Percentiles rank a stretch among this genome's conserved stretches.
phyloP scores from a whole-genome alignment of 2,113 vertebrate genomes.

The Symphodus melops region DNA sequence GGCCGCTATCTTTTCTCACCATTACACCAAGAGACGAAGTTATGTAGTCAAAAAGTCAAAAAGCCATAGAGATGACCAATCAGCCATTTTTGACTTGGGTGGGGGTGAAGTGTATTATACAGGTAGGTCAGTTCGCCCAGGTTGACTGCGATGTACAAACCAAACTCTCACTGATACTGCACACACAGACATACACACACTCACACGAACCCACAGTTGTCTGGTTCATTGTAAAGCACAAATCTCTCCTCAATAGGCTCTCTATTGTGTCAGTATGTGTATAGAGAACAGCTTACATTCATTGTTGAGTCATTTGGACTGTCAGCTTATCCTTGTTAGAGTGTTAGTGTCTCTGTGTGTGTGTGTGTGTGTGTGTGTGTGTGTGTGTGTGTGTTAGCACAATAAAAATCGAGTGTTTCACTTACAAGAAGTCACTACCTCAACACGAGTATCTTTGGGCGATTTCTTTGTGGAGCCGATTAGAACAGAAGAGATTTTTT shows the following conservation, averaged over 20 bases:
- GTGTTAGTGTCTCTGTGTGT: background rate
- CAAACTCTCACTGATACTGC: conserved; percentile 1
- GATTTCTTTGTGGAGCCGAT: background rate
- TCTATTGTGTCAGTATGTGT: conserved; percentile 55
- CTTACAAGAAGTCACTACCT: conserved; percentile 9
- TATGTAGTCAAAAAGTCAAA: too few relatives aligned
- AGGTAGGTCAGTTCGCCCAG: conserved; percentile 30
- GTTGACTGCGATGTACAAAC: conserved; percentile 26
- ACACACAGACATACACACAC: conserved; percentile 9
- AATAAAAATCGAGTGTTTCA: conserved; percentile 23
- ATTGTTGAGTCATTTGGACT: conserved; percentile 63
- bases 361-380: background rate
- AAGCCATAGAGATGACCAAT: too few relatives aligned
- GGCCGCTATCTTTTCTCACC: too few relatives aligned
- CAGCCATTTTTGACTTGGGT: background rate
- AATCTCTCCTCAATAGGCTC: conserved; percentile 58
- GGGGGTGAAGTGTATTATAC: background rate
- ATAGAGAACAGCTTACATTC: conserved; percentile 64
- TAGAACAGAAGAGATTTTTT: background rate
- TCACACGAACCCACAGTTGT: background rate
- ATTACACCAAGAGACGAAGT: too few relatives aligned
- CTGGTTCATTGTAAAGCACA: conserved; percentile 41
- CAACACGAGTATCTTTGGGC: conserved; percentile 26
- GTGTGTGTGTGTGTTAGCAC: background rate
- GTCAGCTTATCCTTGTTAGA: conserved; percentile 51